Percentiles rank a stretch among this genome's conserved stretches.
These are phyloP conservation scores for Campodea augens DNA, from an alignment of 1,140 invertebrate genomes.

Conservation along the genomic window DNA sequence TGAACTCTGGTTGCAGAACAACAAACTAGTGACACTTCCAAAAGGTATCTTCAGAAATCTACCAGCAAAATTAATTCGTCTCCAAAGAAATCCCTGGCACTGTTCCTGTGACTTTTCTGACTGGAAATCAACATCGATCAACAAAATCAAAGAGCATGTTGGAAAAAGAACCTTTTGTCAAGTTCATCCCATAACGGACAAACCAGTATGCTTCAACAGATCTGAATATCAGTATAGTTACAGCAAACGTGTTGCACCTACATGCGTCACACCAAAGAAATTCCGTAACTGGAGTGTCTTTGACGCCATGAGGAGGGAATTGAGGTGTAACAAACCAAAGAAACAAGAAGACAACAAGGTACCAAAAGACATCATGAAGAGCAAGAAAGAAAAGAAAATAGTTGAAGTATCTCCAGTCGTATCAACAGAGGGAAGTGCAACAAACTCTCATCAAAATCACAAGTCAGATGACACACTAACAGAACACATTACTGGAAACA, in stretches of 20 bases:
- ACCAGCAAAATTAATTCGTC: slow-evolving; percentile 30
- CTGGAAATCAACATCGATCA: slow-evolving; percentile 32
- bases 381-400: too few species aligned
- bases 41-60: slow-evolving; percentile 32
- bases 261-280: slow-evolving; percentile 34
- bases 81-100: slow-evolving; percentile 46
- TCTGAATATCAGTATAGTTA: slow-evolving; percentile 27
- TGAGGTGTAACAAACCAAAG: slow-evolving; percentile 11
- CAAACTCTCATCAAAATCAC: slow-evolving; percentile 13
- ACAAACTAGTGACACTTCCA: slow-evolving; percentile 34
- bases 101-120: slow-evolving; percentile 41
- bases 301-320: slow-evolving; percentile 30
- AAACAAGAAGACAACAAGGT: not conserved
- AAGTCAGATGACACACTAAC: not conserved
- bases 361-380: not conserved
- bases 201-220: too few species aligned
- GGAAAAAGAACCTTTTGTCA: slow-evolving; percentile 15
- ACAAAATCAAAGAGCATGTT: slow-evolving; percentile 25
- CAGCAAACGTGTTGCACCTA: slow-evolving; percentile 36
- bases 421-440: slow-evolving; percentile 13
- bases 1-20: slow-evolving; percentile 38
- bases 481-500: not conserved
- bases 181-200: too few species aligned
- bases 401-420: slow-evolving; percentile 8
- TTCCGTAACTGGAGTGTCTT: slow-evolving; percentile 38